Conservation (phyloP, 1,140 invertebrate species). For the Cryptotermes secundus region DNA sequence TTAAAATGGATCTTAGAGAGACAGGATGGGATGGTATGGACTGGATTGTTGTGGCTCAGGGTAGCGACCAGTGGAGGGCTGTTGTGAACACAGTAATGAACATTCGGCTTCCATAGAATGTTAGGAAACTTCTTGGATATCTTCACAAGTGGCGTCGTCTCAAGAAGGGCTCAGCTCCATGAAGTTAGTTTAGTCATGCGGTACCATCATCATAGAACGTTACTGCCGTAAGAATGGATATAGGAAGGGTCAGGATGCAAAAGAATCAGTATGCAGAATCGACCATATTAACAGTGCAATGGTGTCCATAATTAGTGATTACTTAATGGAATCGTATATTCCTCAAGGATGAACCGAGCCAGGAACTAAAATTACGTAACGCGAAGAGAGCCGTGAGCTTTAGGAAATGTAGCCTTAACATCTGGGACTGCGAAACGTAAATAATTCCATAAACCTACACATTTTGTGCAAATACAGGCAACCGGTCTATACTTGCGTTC, state of each 20-base stretch:
- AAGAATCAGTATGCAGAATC: neutral
- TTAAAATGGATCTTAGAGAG: too few relatives aligned
- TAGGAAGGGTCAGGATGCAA: neutral
- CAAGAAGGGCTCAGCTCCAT: too few relatives aligned
- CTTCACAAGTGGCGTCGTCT: too few relatives aligned
- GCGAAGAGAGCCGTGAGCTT: neutral
- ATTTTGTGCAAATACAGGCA: neutral
- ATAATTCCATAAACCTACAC: constrained; percentile 1
- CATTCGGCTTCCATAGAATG: too few relatives aligned
- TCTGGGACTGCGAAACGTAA: neutral
- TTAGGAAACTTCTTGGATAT: too few relatives aligned
- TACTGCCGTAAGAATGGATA: neutral
- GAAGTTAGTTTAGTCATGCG: too few relatives aligned
- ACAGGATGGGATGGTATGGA: too few relatives aligned
- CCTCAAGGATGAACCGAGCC: neutral
- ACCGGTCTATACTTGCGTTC: neutral
- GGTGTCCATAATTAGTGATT: neutral
- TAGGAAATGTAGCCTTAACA: neutral
- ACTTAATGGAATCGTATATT: neutral
- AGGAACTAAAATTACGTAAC: neutral
- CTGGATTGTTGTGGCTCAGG: too few relatives aligned
- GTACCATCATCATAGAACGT: too few relatives aligned
- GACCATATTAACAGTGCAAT: too few relatives aligned
- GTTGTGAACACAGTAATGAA: too few relatives aligned
- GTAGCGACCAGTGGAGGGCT: too few relatives aligned